phyloP scores from a whole-genome alignment of 2,888 invertebrate species.

The Hypomecis atomaria region DNA sequence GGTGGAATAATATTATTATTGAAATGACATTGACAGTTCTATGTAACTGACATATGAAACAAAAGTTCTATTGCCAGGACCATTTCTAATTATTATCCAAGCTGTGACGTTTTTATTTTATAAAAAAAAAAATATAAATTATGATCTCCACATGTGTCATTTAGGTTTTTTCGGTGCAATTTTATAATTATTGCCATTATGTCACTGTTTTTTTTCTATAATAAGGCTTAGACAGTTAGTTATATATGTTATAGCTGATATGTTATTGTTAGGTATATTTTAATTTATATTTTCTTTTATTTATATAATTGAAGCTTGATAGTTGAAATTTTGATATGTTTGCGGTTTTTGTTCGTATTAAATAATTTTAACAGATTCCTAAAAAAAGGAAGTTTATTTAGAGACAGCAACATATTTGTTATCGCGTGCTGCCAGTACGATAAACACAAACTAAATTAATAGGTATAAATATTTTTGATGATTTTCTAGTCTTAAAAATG shows the following conservation, averaged over 20 bases:
- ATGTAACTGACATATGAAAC: background rate
- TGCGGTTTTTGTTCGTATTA: conserved; percentile 9
- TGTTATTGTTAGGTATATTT: conserved; percentile 6
- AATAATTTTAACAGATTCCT: no score
- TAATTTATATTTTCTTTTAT: background rate
- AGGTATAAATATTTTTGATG: no score
- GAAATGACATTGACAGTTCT: background rate
- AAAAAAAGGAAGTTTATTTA: no score
- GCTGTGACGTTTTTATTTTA: conserved; percentile 2
- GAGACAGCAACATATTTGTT: no score
- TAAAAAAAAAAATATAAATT: conserved; percentile 21
- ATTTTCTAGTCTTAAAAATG: conserved; percentile 41
- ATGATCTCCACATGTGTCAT: conserved; percentile 62
- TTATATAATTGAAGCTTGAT: conserved; percentile 3
- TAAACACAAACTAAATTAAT: no score
- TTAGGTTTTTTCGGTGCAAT: conserved; percentile 52
- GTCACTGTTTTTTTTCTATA: conserved; percentile 9
- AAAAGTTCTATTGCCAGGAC: background rate
- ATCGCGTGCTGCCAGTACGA: no score
- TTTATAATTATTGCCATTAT: conserved; percentile 50
- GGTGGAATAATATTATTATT: background rate
- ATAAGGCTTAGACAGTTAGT: conserved; percentile 1
- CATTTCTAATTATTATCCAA: background rate
- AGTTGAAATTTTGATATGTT: background rate
- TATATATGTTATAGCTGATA: conserved; percentile 5